phyloP scores from a whole-genome alignment of 2,113 vertebrate genomes.

The Sapajus apella region DNA sequence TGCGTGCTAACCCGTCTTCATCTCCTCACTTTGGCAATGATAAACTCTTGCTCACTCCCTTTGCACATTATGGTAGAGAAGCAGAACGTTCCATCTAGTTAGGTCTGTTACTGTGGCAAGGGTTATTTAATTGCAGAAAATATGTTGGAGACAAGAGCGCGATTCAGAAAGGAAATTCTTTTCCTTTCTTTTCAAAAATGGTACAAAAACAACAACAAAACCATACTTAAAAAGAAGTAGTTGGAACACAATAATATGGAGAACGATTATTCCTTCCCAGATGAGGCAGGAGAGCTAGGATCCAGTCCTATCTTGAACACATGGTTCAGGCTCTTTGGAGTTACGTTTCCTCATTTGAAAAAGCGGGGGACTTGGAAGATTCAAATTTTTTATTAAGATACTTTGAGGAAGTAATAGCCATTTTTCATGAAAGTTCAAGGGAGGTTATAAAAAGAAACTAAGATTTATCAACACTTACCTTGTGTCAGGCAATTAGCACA shows the following conservation, averaged over 20 bases:
- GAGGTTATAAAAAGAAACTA: conserved; percentile 7
- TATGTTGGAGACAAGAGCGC: background rate
- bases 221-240: background rate
- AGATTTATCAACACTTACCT: background rate
- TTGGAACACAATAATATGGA: background rate
- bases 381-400: conserved; percentile 22
- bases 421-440: background rate
- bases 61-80: background rate
- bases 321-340: background rate
- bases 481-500: background rate
- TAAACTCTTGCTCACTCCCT: background rate
- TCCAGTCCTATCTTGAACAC: background rate
- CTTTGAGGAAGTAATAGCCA: background rate
- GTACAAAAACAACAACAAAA: background rate
- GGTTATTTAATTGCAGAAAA: background rate
- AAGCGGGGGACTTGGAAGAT: background rate
- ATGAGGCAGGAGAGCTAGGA: background rate
- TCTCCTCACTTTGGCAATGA: background rate
- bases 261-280: background rate
- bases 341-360: conserved; percentile 17
- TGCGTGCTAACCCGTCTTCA: background rate
- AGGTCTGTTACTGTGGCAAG: background rate
- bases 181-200: conserved; percentile 3
- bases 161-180: background rate
- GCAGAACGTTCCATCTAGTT: background rate